Conservation (phyloP, 2,888 invertebrate species). For the Dryocosmus kuriphilus region DNA sequence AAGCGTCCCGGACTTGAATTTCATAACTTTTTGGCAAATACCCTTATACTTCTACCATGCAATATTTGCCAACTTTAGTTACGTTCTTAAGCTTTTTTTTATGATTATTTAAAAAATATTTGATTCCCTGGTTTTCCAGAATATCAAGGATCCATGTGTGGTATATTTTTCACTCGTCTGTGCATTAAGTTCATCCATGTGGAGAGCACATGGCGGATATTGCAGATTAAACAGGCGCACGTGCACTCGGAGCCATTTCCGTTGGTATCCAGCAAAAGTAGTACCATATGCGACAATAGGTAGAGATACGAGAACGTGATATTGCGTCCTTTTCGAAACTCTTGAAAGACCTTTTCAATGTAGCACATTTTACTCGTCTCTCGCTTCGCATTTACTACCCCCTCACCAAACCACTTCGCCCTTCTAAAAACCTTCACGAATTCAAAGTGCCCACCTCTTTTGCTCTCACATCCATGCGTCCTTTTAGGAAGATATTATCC, state of each 20-base stretch:
- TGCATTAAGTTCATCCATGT: constrained; percentile 31
- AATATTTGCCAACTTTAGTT: neutral
- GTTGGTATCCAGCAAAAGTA: constrained; percentile 29
- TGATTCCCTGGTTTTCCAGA: neutral
- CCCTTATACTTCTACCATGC: neutral
- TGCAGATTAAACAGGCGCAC: constrained; percentile 37
- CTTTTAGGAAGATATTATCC: constrained; percentile 10
- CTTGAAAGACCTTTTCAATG: constrained; percentile 31
- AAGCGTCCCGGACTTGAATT: no score
- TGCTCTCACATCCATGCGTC: neutral
- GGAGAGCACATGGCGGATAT: constrained; percentile 34
- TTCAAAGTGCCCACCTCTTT: neutral
- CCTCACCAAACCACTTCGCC: neutral
- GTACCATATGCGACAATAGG: constrained; percentile 33
- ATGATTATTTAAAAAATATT: constrained; percentile 27
- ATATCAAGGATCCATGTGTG: constrained; percentile 8
- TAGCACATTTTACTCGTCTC: constrained; percentile 16
- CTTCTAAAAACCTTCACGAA: neutral
- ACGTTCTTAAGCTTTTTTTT: neutral
- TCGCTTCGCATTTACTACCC: neutral
- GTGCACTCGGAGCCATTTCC: constrained; percentile 21
- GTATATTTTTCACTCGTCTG: constrained; percentile 17
- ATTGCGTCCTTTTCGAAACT: constrained; percentile 36
- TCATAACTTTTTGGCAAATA: no score
- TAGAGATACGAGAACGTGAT: constrained; percentile 32